Conservation (phyloP, 1,140 invertebrate genomes). For the Pseudomyrmex concolor region DNA sequence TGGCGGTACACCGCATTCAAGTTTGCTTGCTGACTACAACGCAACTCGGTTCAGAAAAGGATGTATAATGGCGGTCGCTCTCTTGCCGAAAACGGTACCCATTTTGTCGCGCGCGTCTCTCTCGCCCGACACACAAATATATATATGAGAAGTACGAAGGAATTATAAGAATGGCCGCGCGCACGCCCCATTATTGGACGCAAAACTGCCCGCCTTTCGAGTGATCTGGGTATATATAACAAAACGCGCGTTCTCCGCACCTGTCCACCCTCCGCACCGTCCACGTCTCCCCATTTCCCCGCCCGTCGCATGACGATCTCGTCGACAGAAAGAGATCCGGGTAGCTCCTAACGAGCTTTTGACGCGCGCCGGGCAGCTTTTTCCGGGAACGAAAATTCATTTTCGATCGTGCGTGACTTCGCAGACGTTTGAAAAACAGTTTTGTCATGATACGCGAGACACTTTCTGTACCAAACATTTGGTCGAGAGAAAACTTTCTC, state of each 20-base stretch:
- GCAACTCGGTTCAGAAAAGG: not conserved
- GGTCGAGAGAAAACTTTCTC: too few relatives aligned
- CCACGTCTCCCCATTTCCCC: constrained; percentile 5
- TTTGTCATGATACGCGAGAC: not conserved
- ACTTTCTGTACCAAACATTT: too few relatives aligned
- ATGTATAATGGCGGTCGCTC: not conserved
- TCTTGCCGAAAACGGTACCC: not conserved
- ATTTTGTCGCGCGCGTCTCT: constrained; percentile 1
- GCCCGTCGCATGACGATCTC: constrained; percentile 42
- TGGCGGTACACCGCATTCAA: too few relatives aligned
- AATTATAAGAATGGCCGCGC: constrained; percentile 58
- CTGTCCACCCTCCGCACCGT: constrained; percentile 56
- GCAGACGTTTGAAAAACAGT: not conserved
- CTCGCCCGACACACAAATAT: not conserved
- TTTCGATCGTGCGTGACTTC: constrained; percentile 63
- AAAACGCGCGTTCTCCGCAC: constrained; percentile 61
- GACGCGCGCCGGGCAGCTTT: constrained; percentile 49
- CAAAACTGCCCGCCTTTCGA: constrained; percentile 65
- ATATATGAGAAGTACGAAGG: not conserved
- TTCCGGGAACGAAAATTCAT: constrained; percentile 24
- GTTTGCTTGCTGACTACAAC: not conserved
- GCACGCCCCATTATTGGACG: constrained; percentile 65
- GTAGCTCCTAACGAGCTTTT: constrained; percentile 72
- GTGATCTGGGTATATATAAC: constrained; percentile 68
- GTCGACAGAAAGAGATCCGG: constrained; percentile 41